These are phyloP conservation scores for Cygnus olor DNA, from an alignment of 2,797 vertebrate genomes.

Conservation along the genomic window DNA sequence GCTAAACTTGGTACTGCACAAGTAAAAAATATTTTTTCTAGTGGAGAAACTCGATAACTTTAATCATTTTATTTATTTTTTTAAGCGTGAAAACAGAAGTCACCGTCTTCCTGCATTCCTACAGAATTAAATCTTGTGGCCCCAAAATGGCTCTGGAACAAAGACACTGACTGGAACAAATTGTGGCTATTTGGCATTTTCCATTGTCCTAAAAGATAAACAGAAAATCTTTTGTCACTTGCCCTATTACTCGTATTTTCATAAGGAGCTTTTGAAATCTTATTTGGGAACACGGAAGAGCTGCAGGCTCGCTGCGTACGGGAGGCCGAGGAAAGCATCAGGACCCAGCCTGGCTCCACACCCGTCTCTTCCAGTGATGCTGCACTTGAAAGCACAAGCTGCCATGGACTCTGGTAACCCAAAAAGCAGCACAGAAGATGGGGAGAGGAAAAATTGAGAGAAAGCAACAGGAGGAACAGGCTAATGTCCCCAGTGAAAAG, in stretches of 20 bases:
- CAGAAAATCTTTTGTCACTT: conserved; percentile 39
- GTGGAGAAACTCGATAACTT: neutral
- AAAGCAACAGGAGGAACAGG: neutral
- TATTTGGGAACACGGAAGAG: conserved; percentile 10
- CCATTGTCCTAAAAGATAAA: conserved; percentile 51
- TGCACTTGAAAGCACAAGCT: neutral
- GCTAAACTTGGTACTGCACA: neutral
- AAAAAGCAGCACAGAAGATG: neutral
- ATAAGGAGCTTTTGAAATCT: conserved; percentile 31
- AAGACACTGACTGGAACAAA: conserved; percentile 38
- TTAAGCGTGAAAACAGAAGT: neutral
- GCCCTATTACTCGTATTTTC: conserved; percentile 8
- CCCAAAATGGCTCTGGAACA: neutral
- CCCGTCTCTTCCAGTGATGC: rapidly evolving
- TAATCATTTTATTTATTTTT: neutral
- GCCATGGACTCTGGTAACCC: neutral
- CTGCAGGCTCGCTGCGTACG: rapidly evolving
- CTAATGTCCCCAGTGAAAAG: neutral
- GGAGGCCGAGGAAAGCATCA: neutral
- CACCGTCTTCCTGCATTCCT: neutral
- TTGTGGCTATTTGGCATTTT: conserved; percentile 18
- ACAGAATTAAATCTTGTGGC: conserved; percentile 8
- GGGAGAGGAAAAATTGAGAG: rapidly evolving
- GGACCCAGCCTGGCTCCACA: neutral
- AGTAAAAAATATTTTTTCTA: neutral